Evolutionary conservation across 2,113 vertebrate genomes (phyloP).

Genomic region (Haemorhous mexicanus): DNA sequence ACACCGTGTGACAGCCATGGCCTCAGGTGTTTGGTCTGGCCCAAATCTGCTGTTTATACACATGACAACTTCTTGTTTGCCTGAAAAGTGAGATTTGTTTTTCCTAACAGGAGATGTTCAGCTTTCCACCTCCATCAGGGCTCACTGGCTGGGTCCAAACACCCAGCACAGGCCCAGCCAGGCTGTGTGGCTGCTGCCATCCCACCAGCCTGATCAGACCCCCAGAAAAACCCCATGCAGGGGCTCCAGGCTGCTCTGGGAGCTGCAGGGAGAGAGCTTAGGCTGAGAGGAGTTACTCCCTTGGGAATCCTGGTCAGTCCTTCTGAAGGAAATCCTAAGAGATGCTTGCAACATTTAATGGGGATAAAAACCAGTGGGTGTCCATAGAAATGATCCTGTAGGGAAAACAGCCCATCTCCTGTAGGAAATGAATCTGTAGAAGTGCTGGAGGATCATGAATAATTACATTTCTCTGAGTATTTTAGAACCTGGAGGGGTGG

Average conservation of each 20-base stretch:
- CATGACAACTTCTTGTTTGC: neutral
- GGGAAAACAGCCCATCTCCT: neutral
- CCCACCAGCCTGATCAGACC: neutral
- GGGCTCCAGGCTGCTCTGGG: neutral
- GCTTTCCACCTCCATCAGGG: neutral
- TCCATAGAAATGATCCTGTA: neutral
- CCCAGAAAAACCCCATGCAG: rapidly evolving
- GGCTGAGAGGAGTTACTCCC: neutral
- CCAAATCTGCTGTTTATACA: neutral
- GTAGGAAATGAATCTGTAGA: neutral
- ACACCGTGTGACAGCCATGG: rapidly evolving
- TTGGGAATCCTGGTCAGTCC: neutral
- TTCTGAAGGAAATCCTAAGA: neutral
- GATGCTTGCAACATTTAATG: neutral
- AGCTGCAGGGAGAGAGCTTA: neutral
- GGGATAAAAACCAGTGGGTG: neutral
- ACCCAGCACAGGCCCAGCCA: neutral
- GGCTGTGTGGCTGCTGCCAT: neutral
- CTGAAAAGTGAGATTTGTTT: neutral
- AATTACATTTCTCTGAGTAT: neutral
- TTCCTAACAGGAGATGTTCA: neutral
- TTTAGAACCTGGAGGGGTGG: neutral
- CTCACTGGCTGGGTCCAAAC: neutral
- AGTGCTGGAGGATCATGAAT: neutral
- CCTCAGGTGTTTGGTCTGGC: too few species aligned